Base-by-base conservation (phyloP, 2,113 vertebrate species). In the Pungitius pungitius region DNA sequence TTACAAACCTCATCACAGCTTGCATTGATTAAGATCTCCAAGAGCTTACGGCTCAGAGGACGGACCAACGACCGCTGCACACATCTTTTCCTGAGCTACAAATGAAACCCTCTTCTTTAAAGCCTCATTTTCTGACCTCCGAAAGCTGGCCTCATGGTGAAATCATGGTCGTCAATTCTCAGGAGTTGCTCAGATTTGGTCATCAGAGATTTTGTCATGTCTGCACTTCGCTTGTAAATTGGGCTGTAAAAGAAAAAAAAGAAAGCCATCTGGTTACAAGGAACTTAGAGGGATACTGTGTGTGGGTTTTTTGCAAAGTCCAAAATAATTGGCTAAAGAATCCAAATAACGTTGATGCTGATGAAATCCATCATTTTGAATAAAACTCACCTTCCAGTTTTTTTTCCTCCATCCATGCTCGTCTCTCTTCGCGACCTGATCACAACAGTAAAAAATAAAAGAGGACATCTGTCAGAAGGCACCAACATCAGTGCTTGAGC, bases 61-160 rank as follows among this genome's bases (percentile, higher is more conserved):
- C 54, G 13, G 24, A 42, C 51, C 62, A 59, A 22, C 43, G 57
- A 75, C 26, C 42, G 12, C 65, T 13, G 42, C 54, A 9, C 59
- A 26, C n/a, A 49, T 72, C 69, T 73, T 51, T 65, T 66, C 64
- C 57, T 62, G n/a, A 58, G 65, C 51, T 30, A 47, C 13, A 42
- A 15, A 52, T 15, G 40, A 51, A 56, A 33, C 11, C 5, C 8
- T 56, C 37, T 57, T 24, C 24, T n/a, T 52, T 17, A 26, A 77
- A 18, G 10, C 39, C 26, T 13, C 0, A 11, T 35, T 54, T 52
- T 37, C 93, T 37, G 92, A 99, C 98, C 98, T 96, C 98, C 97
- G 75, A 99, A 99, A 1, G 97, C 96, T 6, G 98, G 98, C 56
- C 97, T 95, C 98, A 99, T 99, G 88, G 97, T 97, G 91, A 99